Evolutionary conservation across 2,113 vertebrate genomes (phyloP).

Genomic region (Pachyramphus minor): DNA sequence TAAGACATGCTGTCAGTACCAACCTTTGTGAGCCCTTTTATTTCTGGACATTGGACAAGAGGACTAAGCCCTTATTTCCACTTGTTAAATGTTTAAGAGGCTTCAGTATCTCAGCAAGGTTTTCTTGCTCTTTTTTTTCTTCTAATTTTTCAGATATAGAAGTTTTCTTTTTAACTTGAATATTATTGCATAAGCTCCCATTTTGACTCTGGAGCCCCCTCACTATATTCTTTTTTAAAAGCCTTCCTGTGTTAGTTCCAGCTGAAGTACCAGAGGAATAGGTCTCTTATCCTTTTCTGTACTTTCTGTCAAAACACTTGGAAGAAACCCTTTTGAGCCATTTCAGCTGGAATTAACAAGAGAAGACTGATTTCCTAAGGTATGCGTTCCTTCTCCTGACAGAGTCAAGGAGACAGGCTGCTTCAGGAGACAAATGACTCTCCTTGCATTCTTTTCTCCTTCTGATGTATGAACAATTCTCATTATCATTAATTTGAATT

Average conservation of each 20-base stretch:
- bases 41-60: neutral
- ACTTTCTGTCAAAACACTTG: slow-evolving; percentile 51
- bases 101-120: neutral
- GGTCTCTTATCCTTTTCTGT: neutral
- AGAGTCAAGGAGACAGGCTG: slow-evolving; percentile 37
- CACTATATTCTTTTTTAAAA: neutral
- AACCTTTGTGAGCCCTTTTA: neutral
- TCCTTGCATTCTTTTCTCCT: neutral
- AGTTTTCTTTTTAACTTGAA: neutral
- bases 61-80: neutral
- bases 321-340: slow-evolving; percentile 14
- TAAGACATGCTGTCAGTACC: neutral
- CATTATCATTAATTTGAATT: slow-evolving; percentile 2
- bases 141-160: neutral
- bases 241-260: slow-evolving; percentile 2
- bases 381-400: neutral
- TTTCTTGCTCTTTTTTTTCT: neutral
- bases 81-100: neutral
- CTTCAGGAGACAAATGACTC: neutral
- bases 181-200: neutral
- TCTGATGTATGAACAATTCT: neutral
- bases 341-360: slow-evolving; percentile 56
- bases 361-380: slow-evolving; percentile 46
- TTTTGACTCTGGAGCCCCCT: neutral
- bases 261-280: slow-evolving; percentile 8